Percentiles rank a stretch among this genome's conserved stretches.
Conservation (phyloP, 1,140 invertebrate species). For the Solenopsis invicta region DNA sequence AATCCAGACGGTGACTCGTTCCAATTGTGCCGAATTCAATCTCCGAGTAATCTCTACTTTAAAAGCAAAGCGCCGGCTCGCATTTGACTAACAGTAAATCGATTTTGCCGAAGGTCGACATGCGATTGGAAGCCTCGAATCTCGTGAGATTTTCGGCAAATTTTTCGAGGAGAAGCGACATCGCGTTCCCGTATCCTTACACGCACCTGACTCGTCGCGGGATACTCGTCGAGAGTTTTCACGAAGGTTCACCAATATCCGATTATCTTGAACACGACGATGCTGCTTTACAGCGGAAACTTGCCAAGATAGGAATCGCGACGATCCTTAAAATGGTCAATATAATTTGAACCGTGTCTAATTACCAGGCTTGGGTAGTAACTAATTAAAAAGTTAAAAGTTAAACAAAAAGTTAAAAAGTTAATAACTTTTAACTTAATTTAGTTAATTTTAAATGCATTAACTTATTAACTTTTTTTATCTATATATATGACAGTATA, state of each 20-base stretch:
- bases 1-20: neutral
- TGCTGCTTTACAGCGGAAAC: slow-evolving; percentile 65
- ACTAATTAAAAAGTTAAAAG: no score
- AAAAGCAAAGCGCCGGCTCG: neutral
- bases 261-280: slow-evolving; percentile 78
- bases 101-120: slow-evolving; percentile 79
- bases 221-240: slow-evolving; percentile 87
- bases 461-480: no score
- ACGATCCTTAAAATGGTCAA: slow-evolving; percentile 87
- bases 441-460: no score
- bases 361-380: neutral
- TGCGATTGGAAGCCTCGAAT: slow-evolving; percentile 84
- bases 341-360: neutral
- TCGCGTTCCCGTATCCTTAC: slow-evolving; percentile 85
- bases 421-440: no score
- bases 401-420: no score
- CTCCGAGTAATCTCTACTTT: neutral
- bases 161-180: slow-evolving; percentile 79
- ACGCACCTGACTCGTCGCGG: slow-evolving; percentile 77
- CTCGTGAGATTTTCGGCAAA: slow-evolving; percentile 85
- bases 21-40: neutral
- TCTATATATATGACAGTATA: no score
- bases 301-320: slow-evolving; percentile 86
- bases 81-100: slow-evolving; percentile 4
- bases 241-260: slow-evolving; percentile 85